Evolutionary conservation across 2,797 vertebrate species (phyloP), one percentile per base, ranked within the genome.

Genomic region (Choloepus didactylus): DNA sequence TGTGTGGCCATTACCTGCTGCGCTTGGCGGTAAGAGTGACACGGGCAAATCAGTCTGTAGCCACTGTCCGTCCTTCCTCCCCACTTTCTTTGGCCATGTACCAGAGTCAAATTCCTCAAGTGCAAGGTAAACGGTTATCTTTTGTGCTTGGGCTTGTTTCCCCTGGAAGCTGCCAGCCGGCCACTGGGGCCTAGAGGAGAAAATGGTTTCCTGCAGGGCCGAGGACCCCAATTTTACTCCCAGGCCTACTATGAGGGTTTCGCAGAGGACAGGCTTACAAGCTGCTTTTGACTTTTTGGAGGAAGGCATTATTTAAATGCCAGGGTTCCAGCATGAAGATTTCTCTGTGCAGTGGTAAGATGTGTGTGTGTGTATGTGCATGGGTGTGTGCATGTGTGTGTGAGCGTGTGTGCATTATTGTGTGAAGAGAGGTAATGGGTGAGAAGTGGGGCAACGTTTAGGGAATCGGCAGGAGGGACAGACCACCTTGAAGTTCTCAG

Each of bases 171-270:
- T 92, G 49, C 38, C 76, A 69, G 35, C 86, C 80, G 51, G 79
- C 79, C 79, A 70, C 56, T 38, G 41, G 64, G 31, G 21, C 31
- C 72, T 91, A 23, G 14, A 75, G 60, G 73, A 94, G 49, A 88
- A 86, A 90, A 41, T 25, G 49, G 4, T 59, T 86, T 89, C 35
- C 44, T 85, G 59, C 38, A 87, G 66, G 69, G 12, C 76, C 1
- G 19, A 95, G 89, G 79, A 85, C 59, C 35, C 91, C 91, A 75
- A 73, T 86, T 97, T 91, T 91, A 72, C 93, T 89, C 95, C 31
- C 49, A 93, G 69, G 41, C 67, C 56, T 41, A 25, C 87, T 87
- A 56, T 64, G 69, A 91, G 77, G 64, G 77, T 75, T 95, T 81
- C 69, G 67, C 18, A 75, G 80, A 79, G 51, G 38, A 79, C 62